Percentiles rank a stretch among this genome's conserved stretches.
Evolutionary conservation across 2,113 vertebrate species (phyloP).

Genomic region (Pontoporia blainvillei): DNA sequence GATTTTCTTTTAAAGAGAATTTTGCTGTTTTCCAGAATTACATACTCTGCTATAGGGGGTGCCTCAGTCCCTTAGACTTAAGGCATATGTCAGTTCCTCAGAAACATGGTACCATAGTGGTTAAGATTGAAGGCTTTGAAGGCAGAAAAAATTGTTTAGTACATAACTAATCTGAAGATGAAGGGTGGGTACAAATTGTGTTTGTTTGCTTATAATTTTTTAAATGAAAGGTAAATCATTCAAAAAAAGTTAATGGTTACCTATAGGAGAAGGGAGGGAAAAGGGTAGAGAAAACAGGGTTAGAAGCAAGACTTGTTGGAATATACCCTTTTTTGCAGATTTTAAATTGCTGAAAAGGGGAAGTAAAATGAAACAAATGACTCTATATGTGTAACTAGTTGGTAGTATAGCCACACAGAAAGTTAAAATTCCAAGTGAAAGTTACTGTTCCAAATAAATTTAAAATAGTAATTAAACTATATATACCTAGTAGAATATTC

Average conservation of each 20-base stretch:
- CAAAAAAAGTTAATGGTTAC: not conserved
- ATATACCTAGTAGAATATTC: not conserved
- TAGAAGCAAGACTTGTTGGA: not conserved
- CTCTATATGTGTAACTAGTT: not conserved
- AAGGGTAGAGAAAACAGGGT: not conserved
- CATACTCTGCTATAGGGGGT: not conserved
- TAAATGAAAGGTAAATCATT: not conserved
- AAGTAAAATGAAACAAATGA: not conserved
- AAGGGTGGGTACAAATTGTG: not conserved
- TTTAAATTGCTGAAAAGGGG: not conserved
- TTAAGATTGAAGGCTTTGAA: not conserved
- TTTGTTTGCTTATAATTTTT: not conserved
- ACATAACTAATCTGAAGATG: constrained; percentile 20
- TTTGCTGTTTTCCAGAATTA: constrained; percentile 42
- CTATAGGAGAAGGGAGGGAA: not conserved
- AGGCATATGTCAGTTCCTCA: not conserved
- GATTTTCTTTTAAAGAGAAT: not conserved
- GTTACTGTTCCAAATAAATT: not conserved
- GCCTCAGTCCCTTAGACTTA: not conserved
- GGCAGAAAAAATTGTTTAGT: not conserved
- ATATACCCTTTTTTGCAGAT: not conserved
- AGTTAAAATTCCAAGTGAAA: not conserved
- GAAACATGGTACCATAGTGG: not conserved
- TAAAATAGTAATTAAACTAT: not conserved
- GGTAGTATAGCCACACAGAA: not conserved